Conservation (phyloP, 2,113 vertebrate genomes). For the Hucho hucho region DNA sequence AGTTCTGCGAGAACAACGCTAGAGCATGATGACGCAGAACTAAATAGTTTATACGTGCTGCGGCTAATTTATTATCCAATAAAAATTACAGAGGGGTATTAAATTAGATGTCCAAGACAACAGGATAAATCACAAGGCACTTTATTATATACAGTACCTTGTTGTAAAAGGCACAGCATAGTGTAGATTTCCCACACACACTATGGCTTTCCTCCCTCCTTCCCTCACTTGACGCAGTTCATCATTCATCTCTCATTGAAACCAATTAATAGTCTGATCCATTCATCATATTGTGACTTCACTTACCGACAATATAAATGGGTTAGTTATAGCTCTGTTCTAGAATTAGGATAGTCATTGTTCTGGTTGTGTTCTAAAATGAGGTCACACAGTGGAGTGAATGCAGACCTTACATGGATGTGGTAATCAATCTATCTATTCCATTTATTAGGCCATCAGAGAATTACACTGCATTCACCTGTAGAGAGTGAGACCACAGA, state of each 20-base stretch:
- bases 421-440: not conserved
- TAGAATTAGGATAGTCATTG: conserved; percentile 8
- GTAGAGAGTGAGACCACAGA: conserved; percentile 15
- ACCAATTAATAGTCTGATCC: conserved; percentile 52
- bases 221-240: conserved; percentile 30
- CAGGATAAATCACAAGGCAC: conserved; percentile 51
- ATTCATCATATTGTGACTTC: too few species aligned
- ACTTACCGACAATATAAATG: conserved; percentile 4
- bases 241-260: conserved; percentile 48
- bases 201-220: conserved; percentile 50
- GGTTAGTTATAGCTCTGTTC: conserved; percentile 7
- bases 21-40: too few species aligned
- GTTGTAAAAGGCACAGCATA: conserved; percentile 34
- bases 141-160: conserved; percentile 10
- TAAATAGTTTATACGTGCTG: too few species aligned
- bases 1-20: too few species aligned
- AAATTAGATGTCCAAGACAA: conserved; percentile 34
- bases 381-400: conserved; percentile 6
- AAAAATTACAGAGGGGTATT: not conserved
- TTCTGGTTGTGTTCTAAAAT: conserved; percentile 24
- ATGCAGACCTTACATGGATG: conserved; percentile 7
- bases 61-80: not conserved
- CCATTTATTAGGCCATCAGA: conserved; percentile 11
- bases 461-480: not conserved
- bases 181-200: conserved; percentile 39